Evolutionary conservation across 2,797 vertebrate genomes (phyloP).

Genomic region (Austrolebias charrua): DNA sequence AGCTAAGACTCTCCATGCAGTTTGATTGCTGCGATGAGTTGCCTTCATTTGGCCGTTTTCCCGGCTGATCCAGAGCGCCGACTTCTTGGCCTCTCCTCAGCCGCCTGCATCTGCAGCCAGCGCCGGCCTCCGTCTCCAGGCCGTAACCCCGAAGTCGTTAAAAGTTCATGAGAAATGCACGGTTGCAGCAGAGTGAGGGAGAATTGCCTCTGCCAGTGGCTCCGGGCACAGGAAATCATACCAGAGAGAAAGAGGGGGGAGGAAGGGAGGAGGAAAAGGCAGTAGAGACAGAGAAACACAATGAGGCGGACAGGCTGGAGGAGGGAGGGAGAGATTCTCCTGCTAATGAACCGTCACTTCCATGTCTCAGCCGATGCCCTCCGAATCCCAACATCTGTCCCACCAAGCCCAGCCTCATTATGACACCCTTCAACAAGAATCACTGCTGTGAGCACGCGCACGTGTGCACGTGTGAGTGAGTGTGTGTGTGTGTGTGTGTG

Average conservation of each 20-base stretch:
- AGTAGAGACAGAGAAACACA: constrained; percentile 62
- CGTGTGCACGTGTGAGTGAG: not conserved
- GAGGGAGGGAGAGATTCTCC: constrained; percentile 46
- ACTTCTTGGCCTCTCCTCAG: constrained; percentile 47
- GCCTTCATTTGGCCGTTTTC: constrained; percentile 17
- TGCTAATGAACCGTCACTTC: constrained; percentile 77
- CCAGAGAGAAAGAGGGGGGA: constrained; percentile 33
- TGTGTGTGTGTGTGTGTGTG: not conserved
- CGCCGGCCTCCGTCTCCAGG: no score
- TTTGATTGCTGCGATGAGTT: constrained; percentile 28
- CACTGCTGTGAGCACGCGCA: constrained; percentile 34
- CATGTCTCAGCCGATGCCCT: constrained; percentile 66
- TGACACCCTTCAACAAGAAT: constrained; percentile 59
- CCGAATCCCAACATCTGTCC: constrained; percentile 71
- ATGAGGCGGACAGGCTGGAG: constrained; percentile 58
- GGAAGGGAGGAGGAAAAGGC: constrained; percentile 12
- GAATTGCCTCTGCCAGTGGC: constrained; percentile 75
- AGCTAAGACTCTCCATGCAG: constrained; percentile 16
- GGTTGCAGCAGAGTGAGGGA: constrained; percentile 66
- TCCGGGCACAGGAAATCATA: constrained; percentile 73
- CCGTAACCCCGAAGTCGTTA: constrained; percentile 66
- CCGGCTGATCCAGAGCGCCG: constrained; percentile 34
- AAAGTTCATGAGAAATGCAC: constrained; percentile 76
- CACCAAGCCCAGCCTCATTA: constrained; percentile 73
- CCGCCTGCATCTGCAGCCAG: not conserved